These are phyloP conservation scores for Drosophila paucipuncta DNA, from an alignment of 2,888 invertebrate genomes.

Conservation along the genomic window DNA sequence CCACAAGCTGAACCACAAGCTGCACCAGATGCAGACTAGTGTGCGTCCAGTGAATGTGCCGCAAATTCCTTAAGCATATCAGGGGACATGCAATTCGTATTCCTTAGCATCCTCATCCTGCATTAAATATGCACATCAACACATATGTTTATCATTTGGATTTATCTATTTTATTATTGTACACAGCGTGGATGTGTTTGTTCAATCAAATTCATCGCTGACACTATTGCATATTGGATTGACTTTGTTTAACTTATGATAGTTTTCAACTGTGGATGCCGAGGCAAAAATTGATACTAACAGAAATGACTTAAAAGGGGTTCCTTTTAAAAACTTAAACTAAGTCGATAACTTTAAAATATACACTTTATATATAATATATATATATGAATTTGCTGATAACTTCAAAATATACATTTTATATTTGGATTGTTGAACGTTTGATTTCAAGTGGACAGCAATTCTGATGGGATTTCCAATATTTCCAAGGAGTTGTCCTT, in stretches of 20 bases:
- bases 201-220: slow-evolving; percentile 31
- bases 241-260: slow-evolving; percentile 18
- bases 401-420: slow-evolving; percentile 23
- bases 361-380: slow-evolving; percentile 12
- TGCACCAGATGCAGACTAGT: slow-evolving; percentile 88
- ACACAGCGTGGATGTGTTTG: slow-evolving; percentile 50
- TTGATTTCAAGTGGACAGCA: slow-evolving; percentile 31
- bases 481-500: slow-evolving; percentile 89
- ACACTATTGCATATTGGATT: slow-evolving; percentile 18
- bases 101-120: slow-evolving; percentile 21
- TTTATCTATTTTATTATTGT: slow-evolving; percentile 36
- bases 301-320: slow-evolving; percentile 7
- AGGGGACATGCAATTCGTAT: slow-evolving; percentile 32
- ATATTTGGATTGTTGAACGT: slow-evolving; percentile 4
- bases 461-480: slow-evolving; percentile 87
- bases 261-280: slow-evolving; percentile 47
- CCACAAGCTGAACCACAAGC: slow-evolving; percentile 88
- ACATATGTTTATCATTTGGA: slow-evolving; percentile 22
- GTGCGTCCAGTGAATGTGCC: slow-evolving; percentile 78
- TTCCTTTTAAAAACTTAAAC: slow-evolving; percentile 21
- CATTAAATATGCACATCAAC: background rate
- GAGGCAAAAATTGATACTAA: slow-evolving; percentile 6
- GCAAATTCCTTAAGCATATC: slow-evolving; percentile 63
- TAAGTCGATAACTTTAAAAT: slow-evolving; percentile 23
- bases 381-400: background rate